These are phyloP conservation scores for Raja brachyura DNA, from an alignment of 2,113 vertebrate species.

Conservation along the genomic window DNA sequence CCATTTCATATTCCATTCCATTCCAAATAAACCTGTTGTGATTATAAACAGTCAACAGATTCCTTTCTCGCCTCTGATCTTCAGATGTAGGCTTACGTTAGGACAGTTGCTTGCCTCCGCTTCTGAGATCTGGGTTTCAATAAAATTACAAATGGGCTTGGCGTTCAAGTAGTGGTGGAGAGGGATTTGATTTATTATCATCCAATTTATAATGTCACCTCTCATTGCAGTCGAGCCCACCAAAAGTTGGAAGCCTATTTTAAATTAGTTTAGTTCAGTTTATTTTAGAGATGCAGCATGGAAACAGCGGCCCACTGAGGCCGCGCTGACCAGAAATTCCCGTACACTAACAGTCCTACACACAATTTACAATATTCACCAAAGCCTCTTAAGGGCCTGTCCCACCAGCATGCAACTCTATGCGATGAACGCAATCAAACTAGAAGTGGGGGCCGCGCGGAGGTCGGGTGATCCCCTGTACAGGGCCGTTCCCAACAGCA, in stretches of 20 bases:
- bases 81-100: background rate
- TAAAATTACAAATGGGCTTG: background rate
- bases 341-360: too few species aligned
- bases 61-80: background rate
- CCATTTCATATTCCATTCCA: too few species aligned
- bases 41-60: background rate
- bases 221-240: background rate
- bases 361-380: too few species aligned
- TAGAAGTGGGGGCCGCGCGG: too few species aligned
- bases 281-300: too few species aligned
- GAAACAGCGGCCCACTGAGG: too few species aligned
- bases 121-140: background rate
- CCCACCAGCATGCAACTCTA: too few species aligned
- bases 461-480: too few species aligned
- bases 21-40: background rate
- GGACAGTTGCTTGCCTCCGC: background rate
- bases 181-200: background rate
- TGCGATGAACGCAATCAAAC: too few species aligned
- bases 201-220: background rate
- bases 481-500: too few species aligned
- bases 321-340: too few species aligned
- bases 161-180: background rate
- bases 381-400: too few species aligned
- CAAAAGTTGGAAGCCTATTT: background rate
- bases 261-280: background rate